Percentiles rank a stretch among this genome's conserved stretches.
Conservation (phyloP, 2,113 vertebrate genomes). For the Brachionichthys hirsutus region DNA sequence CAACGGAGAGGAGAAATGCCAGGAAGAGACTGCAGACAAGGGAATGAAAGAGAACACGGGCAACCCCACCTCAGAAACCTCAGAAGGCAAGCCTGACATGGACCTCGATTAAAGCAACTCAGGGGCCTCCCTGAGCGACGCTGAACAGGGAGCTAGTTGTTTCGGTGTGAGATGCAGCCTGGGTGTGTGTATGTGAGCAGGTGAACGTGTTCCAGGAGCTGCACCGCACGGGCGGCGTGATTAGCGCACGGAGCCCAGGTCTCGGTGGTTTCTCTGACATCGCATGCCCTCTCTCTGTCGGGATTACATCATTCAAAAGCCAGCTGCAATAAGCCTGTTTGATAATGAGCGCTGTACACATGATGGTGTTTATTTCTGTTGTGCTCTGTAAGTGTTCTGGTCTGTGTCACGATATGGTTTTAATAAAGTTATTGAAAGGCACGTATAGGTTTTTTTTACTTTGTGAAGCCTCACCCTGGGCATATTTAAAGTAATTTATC, state of each 20-base stretch:
- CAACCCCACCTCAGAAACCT: conserved; percentile 62
- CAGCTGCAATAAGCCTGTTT: conserved; percentile 78
- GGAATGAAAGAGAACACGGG: conserved; percentile 65
- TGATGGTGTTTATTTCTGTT: conserved; percentile 81
- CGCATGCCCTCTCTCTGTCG: conserved; percentile 75
- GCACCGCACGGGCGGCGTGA: conserved; percentile 55
- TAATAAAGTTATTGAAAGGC: conserved; percentile 76
- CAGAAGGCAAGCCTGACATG: conserved; percentile 93
- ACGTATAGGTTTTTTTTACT: too few species aligned
- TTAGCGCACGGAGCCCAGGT: conserved; percentile 61
- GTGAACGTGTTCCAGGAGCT: conserved; percentile 51
- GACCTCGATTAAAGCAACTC: conserved; percentile 86
- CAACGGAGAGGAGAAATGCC: conserved; percentile 80
- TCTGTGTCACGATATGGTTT: conserved; percentile 80
- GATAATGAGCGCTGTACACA: conserved; percentile 76
- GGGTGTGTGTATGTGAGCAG: conserved; percentile 58
- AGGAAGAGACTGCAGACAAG: conserved; percentile 56
- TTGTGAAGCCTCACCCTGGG: too few species aligned
- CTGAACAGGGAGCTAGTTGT: conserved; percentile 40
- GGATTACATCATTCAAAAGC: conserved; percentile 72
- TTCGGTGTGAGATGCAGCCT: conserved; percentile 63
- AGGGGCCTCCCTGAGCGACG: conserved; percentile 35
- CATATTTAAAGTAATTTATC: too few species aligned
- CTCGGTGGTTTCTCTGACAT: conserved; percentile 67
- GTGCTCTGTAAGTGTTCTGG: conserved; percentile 76